Percentiles rank a stretch among this genome's conserved stretches.
phyloP scores from a whole-genome alignment of 2,113 vertebrate genomes.

The Chrysochloris asiatica region DNA sequence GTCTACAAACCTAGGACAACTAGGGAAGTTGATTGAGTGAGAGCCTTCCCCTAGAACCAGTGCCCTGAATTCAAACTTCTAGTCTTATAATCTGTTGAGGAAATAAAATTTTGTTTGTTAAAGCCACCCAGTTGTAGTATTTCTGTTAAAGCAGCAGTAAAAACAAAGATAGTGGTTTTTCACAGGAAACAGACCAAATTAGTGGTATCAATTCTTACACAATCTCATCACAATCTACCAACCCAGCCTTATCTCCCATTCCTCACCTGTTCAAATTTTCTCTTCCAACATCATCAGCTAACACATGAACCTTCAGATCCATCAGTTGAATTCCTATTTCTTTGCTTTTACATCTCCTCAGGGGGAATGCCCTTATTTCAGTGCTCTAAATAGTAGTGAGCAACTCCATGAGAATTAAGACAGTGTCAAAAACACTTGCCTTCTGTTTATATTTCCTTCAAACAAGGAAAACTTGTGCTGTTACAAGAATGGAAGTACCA shows the following conservation, averaged over 20 bases:
- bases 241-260: background rate
- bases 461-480: background rate
- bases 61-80: background rate
- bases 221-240: background rate
- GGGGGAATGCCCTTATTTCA: background rate
- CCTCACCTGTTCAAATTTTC: background rate
- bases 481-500: conserved; percentile 4
- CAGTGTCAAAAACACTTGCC: background rate
- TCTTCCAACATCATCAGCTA: background rate
- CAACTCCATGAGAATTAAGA: background rate
- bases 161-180: background rate
- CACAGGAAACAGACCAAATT: background rate
- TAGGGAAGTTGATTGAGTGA: too few species aligned
- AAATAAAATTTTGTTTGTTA: background rate
- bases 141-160: background rate
- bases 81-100: background rate
- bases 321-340: accelerated
- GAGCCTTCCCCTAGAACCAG: background rate
- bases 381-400: background rate
- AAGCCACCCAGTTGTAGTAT: background rate
- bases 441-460: background rate
- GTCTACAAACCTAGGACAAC: too few species aligned
- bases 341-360: background rate
- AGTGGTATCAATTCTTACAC: background rate
- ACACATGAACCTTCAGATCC: accelerated